Conservation (phyloP, 2,888 invertebrate species). For the Clanis bilineata region DNA sequence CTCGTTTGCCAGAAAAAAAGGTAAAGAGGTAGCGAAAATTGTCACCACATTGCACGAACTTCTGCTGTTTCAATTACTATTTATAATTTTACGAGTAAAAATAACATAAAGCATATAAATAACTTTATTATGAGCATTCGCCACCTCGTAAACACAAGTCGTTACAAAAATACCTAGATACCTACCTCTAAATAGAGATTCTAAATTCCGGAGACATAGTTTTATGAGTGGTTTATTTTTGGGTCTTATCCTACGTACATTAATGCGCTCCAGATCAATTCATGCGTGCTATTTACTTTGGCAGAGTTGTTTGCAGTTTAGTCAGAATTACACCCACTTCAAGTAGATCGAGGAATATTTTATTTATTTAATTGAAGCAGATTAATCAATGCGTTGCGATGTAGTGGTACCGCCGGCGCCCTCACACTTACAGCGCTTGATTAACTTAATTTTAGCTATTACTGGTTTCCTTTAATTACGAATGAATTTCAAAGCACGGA, state of each 20-base stretch:
- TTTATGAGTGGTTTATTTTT: conserved; percentile 23
- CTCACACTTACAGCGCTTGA: conserved; percentile 1
- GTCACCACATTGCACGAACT: conserved; percentile 28
- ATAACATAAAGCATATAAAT: conserved; percentile 36
- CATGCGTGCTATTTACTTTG: conserved; percentile 10
- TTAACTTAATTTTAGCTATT: conserved; percentile 3
- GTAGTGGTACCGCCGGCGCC: neutral
- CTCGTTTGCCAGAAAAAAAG: neutral
- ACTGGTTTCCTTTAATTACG: conserved; percentile 6
- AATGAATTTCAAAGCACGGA: conserved; percentile 5
- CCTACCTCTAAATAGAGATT: conserved; percentile 16
- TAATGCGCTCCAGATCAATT: conserved; percentile 5
- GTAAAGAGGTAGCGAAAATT: conserved; percentile 34
- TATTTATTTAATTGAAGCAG: conserved; percentile 17
- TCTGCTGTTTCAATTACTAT: conserved; percentile 15
- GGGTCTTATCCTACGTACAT: conserved; percentile 12
- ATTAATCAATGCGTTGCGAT: conserved; percentile 1
- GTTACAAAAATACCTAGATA: conserved; percentile 27
- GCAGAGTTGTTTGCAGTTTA: conserved; percentile 17
- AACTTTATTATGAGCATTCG: conserved; percentile 30
- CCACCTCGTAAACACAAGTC: conserved; percentile 23
- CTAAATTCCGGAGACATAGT: conserved; percentile 25
- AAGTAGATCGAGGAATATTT: conserved; percentile 21
- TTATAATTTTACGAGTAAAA: conserved; percentile 33
- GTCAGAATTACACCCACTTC: conserved; percentile 22